Conservation (phyloP, 2,113 vertebrate genomes). For the Struthio camelus region DNA sequence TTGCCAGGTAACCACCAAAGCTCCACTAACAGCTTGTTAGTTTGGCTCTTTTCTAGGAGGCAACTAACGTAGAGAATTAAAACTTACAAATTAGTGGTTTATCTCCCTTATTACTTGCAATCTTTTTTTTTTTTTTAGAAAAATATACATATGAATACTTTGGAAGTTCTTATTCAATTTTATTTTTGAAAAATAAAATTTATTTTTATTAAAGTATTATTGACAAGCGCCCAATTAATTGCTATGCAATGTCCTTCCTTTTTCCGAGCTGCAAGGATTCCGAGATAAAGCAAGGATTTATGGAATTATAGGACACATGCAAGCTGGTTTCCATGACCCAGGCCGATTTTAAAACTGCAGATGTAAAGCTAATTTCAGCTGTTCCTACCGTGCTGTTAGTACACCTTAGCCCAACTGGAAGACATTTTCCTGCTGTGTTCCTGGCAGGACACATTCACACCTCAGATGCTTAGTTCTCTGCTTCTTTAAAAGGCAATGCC, state of each 20-base stretch:
- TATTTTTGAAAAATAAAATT: background rate
- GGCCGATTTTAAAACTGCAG: background rate
- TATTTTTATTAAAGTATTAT: background rate
- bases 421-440: constrained; percentile 13
- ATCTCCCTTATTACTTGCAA: background rate
- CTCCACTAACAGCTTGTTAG: background rate
- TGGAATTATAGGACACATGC: background rate
- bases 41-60: background rate
- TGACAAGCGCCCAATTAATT: background rate
- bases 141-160: background rate
- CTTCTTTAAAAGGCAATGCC: constrained; percentile 9
- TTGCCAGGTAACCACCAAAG: background rate
- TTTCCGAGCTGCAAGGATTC: background rate
- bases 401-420: constrained; percentile 9
- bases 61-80: background rate
- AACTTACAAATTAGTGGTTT: background rate
- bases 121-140: background rate
- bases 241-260: background rate
- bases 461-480: background rate
- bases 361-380: constrained; percentile 30
- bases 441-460: constrained; percentile 13
- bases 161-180: background rate
- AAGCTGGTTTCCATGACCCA: background rate
- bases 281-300: background rate
- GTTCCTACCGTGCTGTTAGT: constrained; percentile 15